Conservation (phyloP, 2,113 vertebrate species). For the Leptodactylus fuscus region DNA sequence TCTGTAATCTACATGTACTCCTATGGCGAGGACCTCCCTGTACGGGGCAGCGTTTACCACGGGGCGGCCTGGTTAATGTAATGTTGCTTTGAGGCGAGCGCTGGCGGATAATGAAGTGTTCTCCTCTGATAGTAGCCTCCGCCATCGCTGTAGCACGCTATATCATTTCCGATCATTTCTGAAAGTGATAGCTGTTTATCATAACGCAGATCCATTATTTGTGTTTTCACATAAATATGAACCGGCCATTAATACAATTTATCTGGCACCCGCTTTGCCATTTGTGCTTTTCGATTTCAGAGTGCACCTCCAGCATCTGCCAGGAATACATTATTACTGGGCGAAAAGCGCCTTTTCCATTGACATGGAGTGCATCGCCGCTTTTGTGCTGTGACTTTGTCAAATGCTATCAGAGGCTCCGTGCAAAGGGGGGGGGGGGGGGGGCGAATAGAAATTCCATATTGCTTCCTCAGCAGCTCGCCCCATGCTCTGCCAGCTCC, state of each 20-base stretch:
- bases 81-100: background rate
- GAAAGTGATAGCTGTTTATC: slow-evolving; percentile 51
- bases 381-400: slow-evolving; percentile 44
- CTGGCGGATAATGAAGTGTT: background rate
- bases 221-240: slow-evolving; percentile 36
- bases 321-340: slow-evolving; percentile 36
- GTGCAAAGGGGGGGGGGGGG: background rate
- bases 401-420: slow-evolving; percentile 10
- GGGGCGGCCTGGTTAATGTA: background rate
- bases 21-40: too few relatives aligned
- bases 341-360: background rate
- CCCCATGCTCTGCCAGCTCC: slow-evolving; percentile 39
- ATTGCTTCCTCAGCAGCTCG: slow-evolving; percentile 42
- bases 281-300: slow-evolving; percentile 32
- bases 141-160: background rate
- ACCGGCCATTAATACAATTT: slow-evolving; percentile 54
- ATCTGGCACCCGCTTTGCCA: slow-evolving; percentile 30
- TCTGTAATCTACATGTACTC: too few relatives aligned
- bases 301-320: slow-evolving; percentile 17
- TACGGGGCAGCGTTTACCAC: background rate
- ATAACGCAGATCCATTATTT: slow-evolving; percentile 36
- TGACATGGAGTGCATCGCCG: slow-evolving; percentile 44
- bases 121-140: slow-evolving; percentile 7
- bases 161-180: slow-evolving; percentile 50
- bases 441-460: background rate